phyloP scores from a whole-genome alignment of 2,888 invertebrate species.

The Crossocerus cetratus region DNA sequence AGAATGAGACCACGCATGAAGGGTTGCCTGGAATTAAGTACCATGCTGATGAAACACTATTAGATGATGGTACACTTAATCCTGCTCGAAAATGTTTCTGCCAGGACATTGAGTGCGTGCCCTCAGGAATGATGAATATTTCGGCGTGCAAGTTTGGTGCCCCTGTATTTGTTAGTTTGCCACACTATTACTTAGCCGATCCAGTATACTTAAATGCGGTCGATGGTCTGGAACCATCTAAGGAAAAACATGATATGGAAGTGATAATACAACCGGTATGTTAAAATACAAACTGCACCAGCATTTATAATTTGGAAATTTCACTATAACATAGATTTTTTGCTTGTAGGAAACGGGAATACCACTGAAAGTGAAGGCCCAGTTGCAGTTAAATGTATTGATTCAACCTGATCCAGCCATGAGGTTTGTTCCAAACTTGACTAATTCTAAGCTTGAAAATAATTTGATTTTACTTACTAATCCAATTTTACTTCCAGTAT shows the following conservation, averaged over 20 bases:
- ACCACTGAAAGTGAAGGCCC: slow-evolving; percentile 85
- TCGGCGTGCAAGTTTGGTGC: slow-evolving; percentile 87
- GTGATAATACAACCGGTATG: slow-evolving; percentile 84
- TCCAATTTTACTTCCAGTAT: slow-evolving; percentile 77
- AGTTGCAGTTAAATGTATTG: slow-evolving; percentile 87
- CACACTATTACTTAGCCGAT: slow-evolving; percentile 89
- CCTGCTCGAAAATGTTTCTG: slow-evolving; percentile 85
- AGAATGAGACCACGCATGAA: slow-evolving; percentile 73
- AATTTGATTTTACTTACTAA: neutral
- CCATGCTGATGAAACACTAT: slow-evolving; percentile 81
- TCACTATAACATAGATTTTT: neutral
- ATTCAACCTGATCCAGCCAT: slow-evolving; percentile 78
- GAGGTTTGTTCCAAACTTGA: slow-evolving; percentile 77
- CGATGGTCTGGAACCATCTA: slow-evolving; percentile 83
- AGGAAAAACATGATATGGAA: slow-evolving; percentile 82
- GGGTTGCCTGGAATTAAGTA: slow-evolving; percentile 79
- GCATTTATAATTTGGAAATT: neutral
- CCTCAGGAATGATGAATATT: slow-evolving; percentile 84
- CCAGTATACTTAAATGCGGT: slow-evolving; percentile 81
- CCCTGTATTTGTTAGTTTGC: slow-evolving; percentile 89
- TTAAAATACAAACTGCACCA: neutral
- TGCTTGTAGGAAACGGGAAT: slow-evolving; percentile 82
- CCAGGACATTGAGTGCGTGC: slow-evolving; percentile 75
- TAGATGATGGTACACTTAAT: slow-evolving; percentile 85
- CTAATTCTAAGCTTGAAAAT: neutral